A percentile compares a stretch with the other conserved stretches of the same genome.
phyloP scores from a whole-genome alignment of 2,113 vertebrate species.

The Pluvianellus socialis region DNA sequence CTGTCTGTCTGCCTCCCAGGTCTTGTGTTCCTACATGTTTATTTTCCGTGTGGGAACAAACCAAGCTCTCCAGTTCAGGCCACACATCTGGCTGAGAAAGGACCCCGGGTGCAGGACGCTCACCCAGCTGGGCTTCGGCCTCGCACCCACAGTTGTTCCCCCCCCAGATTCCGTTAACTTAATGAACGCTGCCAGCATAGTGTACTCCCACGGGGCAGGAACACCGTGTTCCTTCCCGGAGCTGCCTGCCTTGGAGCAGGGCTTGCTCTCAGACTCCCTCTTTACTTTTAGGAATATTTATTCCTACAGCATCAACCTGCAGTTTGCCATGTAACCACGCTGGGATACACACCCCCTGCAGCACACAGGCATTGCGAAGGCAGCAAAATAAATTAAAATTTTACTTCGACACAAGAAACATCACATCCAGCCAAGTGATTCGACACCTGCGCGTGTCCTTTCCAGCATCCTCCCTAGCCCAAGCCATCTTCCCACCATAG shows the following conservation, averaged over 20 bases:
- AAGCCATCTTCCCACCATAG: not conserved
- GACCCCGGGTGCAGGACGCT: not conserved
- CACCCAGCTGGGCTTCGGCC: not conserved
- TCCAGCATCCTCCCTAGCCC: not conserved
- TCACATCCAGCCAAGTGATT: not conserved
- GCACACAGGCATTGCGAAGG: not conserved
- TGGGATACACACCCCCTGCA: not conserved
- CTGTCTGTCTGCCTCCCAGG: not conserved
- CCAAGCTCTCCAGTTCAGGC: not conserved
- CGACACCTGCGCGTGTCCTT: accelerated
- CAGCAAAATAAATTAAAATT: not conserved
- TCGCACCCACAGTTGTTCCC: not conserved
- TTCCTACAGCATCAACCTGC: not conserved
- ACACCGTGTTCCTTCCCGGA: not conserved
- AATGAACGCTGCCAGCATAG: not conserved
- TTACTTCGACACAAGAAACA: not conserved
- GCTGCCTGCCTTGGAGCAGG: not conserved
- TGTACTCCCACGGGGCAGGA: not conserved
- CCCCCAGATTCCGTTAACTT: not conserved
- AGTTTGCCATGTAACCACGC: not conserved
- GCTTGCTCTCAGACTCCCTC: not conserved
- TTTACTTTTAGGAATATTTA: not conserved
- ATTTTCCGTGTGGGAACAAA: conserved; percentile 6
- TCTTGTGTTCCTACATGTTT: not conserved
- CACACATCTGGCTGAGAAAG: not conserved